Evolutionary conservation across 2,888 invertebrate species (phyloP).

Genomic region (Lasioglossum lativentre): DNA sequence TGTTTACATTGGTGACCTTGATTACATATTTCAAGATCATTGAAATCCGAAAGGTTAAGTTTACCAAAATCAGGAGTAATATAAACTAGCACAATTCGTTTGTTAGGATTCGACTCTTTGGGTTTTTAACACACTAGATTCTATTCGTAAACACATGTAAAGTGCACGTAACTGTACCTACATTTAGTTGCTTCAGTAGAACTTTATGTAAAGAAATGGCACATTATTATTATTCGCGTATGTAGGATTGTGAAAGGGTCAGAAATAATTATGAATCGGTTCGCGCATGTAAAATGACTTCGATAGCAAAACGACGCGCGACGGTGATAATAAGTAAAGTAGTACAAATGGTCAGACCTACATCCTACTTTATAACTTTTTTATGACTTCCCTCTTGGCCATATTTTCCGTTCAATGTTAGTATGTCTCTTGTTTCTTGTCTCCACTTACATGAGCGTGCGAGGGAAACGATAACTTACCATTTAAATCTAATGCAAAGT

Average conservation of each 20-base stretch:
- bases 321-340: background rate
- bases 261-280: too few relatives aligned
- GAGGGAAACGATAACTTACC: background rate
- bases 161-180: background rate
- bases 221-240: too few relatives aligned
- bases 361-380: background rate
- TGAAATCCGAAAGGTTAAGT: too few relatives aligned
- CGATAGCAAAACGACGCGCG: background rate
- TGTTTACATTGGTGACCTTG: too few relatives aligned
- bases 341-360: conserved; percentile 2
- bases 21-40: too few relatives aligned
- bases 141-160: background rate
- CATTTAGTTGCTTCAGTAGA: too few relatives aligned
- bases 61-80: too few relatives aligned
- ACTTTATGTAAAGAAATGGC: background rate
- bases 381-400: background rate
- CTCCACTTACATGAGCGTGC: background rate
- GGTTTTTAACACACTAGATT: background rate
- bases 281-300: background rate
- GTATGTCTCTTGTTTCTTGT: background rate
- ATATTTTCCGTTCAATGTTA: background rate
- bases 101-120: background rate
- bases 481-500: background rate
- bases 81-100: background rate
- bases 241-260: too few relatives aligned